Evolutionary conservation across 2,797 vertebrate genomes (phyloP).

Genomic region (Alauda arvensis): DNA sequence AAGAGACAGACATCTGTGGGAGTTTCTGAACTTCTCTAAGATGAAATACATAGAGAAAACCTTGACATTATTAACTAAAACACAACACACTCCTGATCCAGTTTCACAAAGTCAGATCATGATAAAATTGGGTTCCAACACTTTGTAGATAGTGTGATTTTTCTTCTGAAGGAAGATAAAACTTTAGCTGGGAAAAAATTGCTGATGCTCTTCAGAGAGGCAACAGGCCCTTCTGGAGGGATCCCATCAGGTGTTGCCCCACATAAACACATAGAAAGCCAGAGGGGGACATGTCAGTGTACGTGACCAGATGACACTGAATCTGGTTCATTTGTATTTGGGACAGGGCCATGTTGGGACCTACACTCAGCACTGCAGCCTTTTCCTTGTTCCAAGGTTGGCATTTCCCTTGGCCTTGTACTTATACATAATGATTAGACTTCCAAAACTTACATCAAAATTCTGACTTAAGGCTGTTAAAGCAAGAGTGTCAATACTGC

Average conservation of each 20-base stretch:
- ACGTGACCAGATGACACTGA: background rate
- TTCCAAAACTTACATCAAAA: background rate
- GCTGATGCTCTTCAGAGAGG: background rate
- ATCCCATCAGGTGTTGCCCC: background rate
- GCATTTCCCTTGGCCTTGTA: background rate
- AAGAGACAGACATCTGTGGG: background rate
- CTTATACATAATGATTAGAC: background rate
- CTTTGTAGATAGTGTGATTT: background rate
- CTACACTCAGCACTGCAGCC: background rate
- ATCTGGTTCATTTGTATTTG: background rate
- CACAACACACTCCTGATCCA: background rate
- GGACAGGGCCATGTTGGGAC: background rate
- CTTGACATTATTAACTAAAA: background rate
- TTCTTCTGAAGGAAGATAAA: background rate
- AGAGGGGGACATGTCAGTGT: background rate
- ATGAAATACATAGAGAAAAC: background rate
- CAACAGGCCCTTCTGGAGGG: background rate
- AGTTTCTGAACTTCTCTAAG: background rate
- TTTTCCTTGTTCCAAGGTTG: background rate
- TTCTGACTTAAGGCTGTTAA: background rate
- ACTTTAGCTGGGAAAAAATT: background rate
- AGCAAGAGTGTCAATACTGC: background rate
- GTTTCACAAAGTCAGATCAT: background rate
- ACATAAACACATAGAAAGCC: background rate
- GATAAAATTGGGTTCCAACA: background rate